Base-by-base conservation (phyloP, 2,797 vertebrate species). In the Leuciscus waleckii region DNA sequence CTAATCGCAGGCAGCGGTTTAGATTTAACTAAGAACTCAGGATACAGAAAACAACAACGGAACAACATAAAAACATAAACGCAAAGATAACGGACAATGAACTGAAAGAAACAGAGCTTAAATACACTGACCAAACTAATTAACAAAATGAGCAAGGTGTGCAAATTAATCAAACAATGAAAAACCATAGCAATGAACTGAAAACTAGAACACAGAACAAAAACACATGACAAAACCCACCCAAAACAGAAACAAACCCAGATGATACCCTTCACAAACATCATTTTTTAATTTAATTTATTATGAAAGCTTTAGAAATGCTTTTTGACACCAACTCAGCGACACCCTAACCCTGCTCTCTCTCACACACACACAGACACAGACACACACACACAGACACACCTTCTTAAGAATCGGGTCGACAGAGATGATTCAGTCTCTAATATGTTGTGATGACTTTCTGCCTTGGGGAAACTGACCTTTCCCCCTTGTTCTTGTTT, bases 371-470 rank as follows among this genome's bases (percentile, higher is more conserved):
- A 46, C 43, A 46, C 10, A 46, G 11, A 46, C 43, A 46, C 43
- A 41, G 9, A 43, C 41, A 43, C 41, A 43, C 74, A 77, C 32
- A 41, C 3, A 58, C 51, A 56, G 29, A 81, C 68, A 70, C 63
- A 37, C 32, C 35, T 67, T 54, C 46, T 67, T 51, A 37, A 83
- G 7, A 83, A 58, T 71, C 16, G 41, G 35, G 26, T 67, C n/a
- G 23, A 54, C 46, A 56, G 35, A 75, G 67, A 37, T 23, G 68
- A 29, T 79, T 10, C 37, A 23, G 37, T 78, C 58, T 88, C 86
- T 88, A 89, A 90, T 91, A 85, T 88, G 85, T 84, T 82, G 84
- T 90, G 75, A 86, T 80, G 65, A 82, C 81, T 88, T 88, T 82
- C 70, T 69, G 71, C 78, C 65, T 68, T 17, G 39, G 39, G 78